A percentile compares a stretch with the other conserved stretches of the same genome.
These are phyloP conservation scores for Eupithecia dodoneata DNA, from an alignment of 2,888 invertebrate species.

Conservation along the genomic window DNA sequence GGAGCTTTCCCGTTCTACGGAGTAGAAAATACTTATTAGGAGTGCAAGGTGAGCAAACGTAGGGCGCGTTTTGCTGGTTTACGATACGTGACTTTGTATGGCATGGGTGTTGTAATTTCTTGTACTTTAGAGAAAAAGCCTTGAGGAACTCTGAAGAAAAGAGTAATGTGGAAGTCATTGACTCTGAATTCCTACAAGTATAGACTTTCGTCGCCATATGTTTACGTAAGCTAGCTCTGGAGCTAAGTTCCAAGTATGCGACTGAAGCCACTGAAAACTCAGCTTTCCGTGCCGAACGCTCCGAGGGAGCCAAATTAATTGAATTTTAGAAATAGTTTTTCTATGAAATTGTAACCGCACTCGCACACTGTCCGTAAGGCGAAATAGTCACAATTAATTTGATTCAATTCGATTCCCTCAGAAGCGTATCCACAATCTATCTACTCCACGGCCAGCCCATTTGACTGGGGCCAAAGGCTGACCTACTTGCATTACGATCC, in stretches of 20 bases:
- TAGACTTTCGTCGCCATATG: not conserved
- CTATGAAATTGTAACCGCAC: not conserved
- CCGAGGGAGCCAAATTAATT: not conserved
- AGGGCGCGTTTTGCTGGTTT: not conserved
- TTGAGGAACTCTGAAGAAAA: not conserved
- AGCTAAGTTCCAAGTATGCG: not conserved
- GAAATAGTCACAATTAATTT: not conserved
- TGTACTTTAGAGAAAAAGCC: not conserved
- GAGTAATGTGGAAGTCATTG: not conserved
- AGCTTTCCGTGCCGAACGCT: not conserved
- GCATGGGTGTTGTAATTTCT: not conserved
- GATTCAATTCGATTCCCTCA: not conserved
- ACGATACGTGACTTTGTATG: not conserved
- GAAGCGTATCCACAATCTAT: conserved; percentile 18
- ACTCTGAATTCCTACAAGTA: not conserved
- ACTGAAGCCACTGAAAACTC: not conserved
- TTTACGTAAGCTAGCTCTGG: not conserved
- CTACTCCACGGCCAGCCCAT: conserved; percentile 27
- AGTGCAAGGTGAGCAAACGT: not conserved
- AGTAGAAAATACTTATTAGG: conserved; percentile 4
- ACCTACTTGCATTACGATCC: conserved; percentile 72
- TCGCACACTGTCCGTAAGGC: not conserved
- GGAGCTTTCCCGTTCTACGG: conserved; percentile 11
- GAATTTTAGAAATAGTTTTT: not conserved
- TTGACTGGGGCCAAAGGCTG: conserved; percentile 49